phyloP scores from a whole-genome alignment of 2,797 vertebrate genomes.

The Gambelia wislizenii region DNA sequence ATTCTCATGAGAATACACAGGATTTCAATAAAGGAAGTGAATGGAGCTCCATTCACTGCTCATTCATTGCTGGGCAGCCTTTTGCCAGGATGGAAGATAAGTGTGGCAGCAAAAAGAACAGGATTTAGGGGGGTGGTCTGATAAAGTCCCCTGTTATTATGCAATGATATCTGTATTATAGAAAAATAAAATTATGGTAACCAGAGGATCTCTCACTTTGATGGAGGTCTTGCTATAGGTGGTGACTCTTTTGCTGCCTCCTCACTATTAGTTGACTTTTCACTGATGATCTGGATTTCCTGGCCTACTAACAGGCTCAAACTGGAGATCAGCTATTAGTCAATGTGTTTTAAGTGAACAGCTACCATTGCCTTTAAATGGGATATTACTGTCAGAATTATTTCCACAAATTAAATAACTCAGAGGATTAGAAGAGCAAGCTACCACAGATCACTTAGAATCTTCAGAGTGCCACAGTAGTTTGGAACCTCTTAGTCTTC shows the following conservation, averaged over 20 bases:
- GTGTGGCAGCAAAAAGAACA: no score
- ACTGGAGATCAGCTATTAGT: conserved; percentile 32
- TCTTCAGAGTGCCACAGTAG: not conserved
- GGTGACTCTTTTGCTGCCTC: not conserved
- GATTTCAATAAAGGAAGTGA: no score
- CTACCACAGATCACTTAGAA: conserved; percentile 28
- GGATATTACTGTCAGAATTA: conserved; percentile 42
- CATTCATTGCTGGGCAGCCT: no score
- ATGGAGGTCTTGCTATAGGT: not conserved
- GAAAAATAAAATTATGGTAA: not conserved
- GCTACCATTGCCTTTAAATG: conserved; percentile 48
- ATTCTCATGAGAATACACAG: no score
- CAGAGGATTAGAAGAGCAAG: conserved; percentile 33
- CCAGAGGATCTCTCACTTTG: not conserved
- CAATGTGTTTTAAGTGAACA: conserved; percentile 43
- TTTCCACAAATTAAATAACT: conserved; percentile 49
- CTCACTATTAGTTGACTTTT: conserved; percentile 14
- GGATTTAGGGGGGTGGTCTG: no score
- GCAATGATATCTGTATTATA: not conserved
- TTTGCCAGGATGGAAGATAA: no score
- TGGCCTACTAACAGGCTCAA: conserved; percentile 37
- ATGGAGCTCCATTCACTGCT: no score
- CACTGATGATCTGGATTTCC: conserved; percentile 35
- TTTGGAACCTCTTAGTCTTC: conserved; percentile 3
- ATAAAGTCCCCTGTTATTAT: not conserved